Conservation (phyloP, 1,140 invertebrate species). For the Megalonaias nervosa region DNA sequence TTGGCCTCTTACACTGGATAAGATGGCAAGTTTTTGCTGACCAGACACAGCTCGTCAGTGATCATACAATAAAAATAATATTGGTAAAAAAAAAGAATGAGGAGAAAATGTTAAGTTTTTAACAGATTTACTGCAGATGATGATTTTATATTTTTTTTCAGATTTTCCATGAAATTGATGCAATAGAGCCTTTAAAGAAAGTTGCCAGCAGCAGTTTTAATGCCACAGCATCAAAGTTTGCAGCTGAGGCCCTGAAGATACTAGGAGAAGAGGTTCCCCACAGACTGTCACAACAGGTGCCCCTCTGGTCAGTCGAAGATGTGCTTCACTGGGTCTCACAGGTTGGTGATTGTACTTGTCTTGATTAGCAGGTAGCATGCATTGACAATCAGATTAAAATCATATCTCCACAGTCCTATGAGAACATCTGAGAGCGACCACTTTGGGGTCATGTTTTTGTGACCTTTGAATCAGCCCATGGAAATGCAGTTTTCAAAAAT, state of each 20-base stretch:
- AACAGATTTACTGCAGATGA: neutral
- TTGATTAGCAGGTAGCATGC: neutral
- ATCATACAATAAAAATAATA: no score
- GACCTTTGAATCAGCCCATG: no score
- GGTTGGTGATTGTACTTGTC: constrained; percentile 63
- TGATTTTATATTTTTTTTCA: constrained; percentile 40
- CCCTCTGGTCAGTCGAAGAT: constrained; percentile 96
- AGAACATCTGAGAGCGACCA: no score
- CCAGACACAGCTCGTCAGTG: no score
- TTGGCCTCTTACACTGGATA: no score
- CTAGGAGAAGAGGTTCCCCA: constrained; percentile 98
- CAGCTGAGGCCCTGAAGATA: constrained; percentile 93
- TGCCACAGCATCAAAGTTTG: constrained; percentile 97
- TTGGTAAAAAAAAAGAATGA: no score
- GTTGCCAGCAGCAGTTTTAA: constrained; percentile 96
- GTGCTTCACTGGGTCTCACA: constrained; percentile 98
- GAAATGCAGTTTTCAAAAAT: no score
- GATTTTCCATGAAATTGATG: constrained; percentile 95
- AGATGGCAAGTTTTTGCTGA: no score
- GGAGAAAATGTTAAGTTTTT: neutral
- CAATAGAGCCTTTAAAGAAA: constrained; percentile 95
- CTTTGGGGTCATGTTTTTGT: no score
- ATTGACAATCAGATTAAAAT: no score
- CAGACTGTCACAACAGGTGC: constrained; percentile 97
- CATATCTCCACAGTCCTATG: no score